A percentile compares a stretch with the other conserved stretches of the same genome.
These are phyloP conservation scores for Bettongia penicillata DNA, from an alignment of 2,113 vertebrate species.

Conservation along the genomic window DNA sequence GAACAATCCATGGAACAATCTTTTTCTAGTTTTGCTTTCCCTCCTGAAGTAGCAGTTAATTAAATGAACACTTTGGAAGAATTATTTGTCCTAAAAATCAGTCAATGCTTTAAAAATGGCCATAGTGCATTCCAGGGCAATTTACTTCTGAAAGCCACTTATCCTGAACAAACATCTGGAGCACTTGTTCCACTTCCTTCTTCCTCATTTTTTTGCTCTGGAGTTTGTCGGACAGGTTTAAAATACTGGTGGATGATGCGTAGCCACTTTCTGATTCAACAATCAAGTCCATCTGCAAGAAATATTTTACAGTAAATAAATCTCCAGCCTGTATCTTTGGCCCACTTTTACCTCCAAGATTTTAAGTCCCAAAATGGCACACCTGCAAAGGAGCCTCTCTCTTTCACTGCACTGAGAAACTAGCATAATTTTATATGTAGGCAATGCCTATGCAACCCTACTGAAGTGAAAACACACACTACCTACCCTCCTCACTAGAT, in stretches of 20 bases:
- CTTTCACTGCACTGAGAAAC: not conserved
- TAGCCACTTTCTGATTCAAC: constrained; percentile 91
- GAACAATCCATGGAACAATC: not conserved
- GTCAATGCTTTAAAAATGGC: fast-evolving
- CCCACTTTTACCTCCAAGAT: not conserved
- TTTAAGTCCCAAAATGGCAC: not conserved
- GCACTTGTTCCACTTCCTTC: constrained; percentile 91
- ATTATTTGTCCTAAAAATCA: not conserved
- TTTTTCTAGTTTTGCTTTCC: not conserved
- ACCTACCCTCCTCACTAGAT: not conserved
- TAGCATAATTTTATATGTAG: not conserved
- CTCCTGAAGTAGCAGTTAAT: not conserved
- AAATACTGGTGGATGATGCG: constrained; percentile 92
- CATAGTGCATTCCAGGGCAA: not conserved
- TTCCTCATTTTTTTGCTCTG: constrained; percentile 95
- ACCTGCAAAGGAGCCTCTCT: not conserved
- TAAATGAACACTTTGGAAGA: not conserved
- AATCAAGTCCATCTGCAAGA: constrained; percentile 92
- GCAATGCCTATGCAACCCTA: not conserved
- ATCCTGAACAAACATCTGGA: constrained; percentile 92
- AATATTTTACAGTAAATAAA: constrained; percentile 55
- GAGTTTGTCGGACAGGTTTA: constrained; percentile 92
- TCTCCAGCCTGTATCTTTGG: not conserved
- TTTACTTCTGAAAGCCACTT: constrained; percentile 95
- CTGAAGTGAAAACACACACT: not conserved